Evolutionary conservation across 1,140 invertebrate genomes (phyloP).

Genomic region (Heliconius melpomene): DNA sequence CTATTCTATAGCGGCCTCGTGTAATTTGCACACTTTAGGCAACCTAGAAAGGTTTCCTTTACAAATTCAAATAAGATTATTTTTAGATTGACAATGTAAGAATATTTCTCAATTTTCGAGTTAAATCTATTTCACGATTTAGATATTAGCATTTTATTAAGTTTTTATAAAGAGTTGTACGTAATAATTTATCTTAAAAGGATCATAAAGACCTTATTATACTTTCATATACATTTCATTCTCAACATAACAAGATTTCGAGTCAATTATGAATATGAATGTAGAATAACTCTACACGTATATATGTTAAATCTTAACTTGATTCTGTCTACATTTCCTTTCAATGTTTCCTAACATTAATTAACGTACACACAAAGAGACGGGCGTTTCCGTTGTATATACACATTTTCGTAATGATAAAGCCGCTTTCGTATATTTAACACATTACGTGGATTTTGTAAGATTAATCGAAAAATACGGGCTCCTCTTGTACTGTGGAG

Average conservation of each 20-base stretch:
- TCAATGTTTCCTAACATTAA: constrained; percentile 18
- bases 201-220: neutral
- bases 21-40: neutral
- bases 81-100: neutral
- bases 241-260: neutral
- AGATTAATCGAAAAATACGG: constrained; percentile 48
- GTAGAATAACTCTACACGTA: neutral
- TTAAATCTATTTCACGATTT: neutral
- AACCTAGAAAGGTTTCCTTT: neutral
- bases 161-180: no score
- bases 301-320: constrained; percentile 1
- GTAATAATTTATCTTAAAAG: neutral
- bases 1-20: neutral
- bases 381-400: constrained; percentile 11
- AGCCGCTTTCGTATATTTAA: constrained; percentile 35
- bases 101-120: neutral
- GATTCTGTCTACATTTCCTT: neutral
- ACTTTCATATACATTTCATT: neutral
- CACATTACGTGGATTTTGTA: constrained; percentile 32
- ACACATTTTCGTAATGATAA: constrained; percentile 31
- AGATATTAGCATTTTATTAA: neutral
- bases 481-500: constrained; percentile 40
- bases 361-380: constrained; percentile 18
- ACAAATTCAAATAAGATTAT: neutral
- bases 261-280: neutral